Conservation (phyloP, 2,113 vertebrate genomes). For the Onychostoma macrolepis region DNA sequence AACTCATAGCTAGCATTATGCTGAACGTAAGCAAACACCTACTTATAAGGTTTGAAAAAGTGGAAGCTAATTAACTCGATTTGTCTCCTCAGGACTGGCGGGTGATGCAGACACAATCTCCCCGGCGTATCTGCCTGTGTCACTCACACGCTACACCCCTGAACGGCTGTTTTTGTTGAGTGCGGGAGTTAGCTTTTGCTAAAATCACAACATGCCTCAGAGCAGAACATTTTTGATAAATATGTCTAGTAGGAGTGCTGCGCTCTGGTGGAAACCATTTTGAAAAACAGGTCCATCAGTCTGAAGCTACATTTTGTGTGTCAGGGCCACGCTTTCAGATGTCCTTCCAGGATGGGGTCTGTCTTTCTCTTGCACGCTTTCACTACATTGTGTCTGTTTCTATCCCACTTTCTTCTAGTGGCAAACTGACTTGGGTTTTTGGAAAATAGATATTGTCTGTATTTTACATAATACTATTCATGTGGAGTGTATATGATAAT, state of each 20-base stretch:
- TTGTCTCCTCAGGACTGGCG: constrained; percentile 46
- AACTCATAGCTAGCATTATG: not conserved
- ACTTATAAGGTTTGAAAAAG: constrained; percentile 3
- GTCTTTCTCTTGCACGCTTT: not conserved
- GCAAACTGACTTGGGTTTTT: not conserved
- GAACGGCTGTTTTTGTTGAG: constrained; percentile 57
- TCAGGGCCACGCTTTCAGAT: constrained; percentile 60
- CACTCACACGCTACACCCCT: constrained; percentile 57
- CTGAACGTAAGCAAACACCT: constrained; percentile 16
- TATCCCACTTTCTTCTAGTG: not conserved
- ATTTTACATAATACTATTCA: not conserved
- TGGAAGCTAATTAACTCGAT: constrained; percentile 33
- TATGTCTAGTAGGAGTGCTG: constrained; percentile 61
- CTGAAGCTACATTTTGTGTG: constrained; percentile 59
- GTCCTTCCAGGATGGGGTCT: constrained; percentile 50
- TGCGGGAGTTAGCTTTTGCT: constrained; percentile 54
- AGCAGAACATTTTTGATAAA: constrained; percentile 71
- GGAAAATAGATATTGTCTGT: not conserved
- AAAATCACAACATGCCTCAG: constrained; percentile 68
- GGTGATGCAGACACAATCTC: constrained; percentile 54
- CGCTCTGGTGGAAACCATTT: constrained; percentile 60
- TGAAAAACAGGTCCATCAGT: constrained; percentile 60
- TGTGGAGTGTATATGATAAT: not conserved
- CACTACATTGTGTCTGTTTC: not conserved
- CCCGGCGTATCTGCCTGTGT: constrained; percentile 58